phyloP scores from a whole-genome alignment of 2,888 invertebrate species.

The Agriopis aurantiaria region DNA sequence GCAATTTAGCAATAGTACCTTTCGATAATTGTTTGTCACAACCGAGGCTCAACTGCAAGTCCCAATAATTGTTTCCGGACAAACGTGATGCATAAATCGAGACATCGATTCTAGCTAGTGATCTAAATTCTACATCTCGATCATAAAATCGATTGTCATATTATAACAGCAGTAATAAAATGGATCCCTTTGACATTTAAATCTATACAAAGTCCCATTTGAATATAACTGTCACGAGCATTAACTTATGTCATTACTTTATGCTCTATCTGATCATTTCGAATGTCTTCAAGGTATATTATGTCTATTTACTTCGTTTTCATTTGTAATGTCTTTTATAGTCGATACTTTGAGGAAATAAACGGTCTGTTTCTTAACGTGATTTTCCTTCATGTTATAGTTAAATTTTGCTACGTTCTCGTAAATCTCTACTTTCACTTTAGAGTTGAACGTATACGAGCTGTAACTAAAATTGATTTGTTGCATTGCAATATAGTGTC shows the following conservation, averaged over 20 bases:
- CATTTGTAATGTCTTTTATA: constrained; percentile 10
- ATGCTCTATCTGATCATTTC: constrained; percentile 22
- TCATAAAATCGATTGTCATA: constrained; percentile 61
- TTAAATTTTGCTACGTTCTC: constrained; percentile 51
- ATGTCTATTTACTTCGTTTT: neutral
- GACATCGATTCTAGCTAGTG: constrained; percentile 67
- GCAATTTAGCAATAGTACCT: constrained; percentile 59
- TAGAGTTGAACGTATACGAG: constrained; percentile 37
- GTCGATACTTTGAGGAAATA: constrained; percentile 9
- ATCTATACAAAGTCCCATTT: constrained; percentile 50
- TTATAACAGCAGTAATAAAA: constrained; percentile 54
- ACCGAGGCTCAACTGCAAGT: constrained; percentile 52
- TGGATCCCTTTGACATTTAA: constrained; percentile 59
- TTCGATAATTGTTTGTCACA: constrained; percentile 67
- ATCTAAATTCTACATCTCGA: constrained; percentile 22
- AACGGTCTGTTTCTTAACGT: constrained; percentile 7
- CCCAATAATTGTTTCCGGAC: constrained; percentile 69
- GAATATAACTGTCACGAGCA: constrained; percentile 36
- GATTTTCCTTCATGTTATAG: constrained; percentile 35
- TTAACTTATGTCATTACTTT: constrained; percentile 46
- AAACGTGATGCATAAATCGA: constrained; percentile 58
- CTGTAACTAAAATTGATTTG: constrained; percentile 58
- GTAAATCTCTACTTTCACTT: constrained; percentile 50
- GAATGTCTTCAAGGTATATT: constrained; percentile 21
- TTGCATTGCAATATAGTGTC: constrained; percentile 52